Conservation (phyloP, 2,888 invertebrate genomes). For the Netelia fuscicornis region DNA sequence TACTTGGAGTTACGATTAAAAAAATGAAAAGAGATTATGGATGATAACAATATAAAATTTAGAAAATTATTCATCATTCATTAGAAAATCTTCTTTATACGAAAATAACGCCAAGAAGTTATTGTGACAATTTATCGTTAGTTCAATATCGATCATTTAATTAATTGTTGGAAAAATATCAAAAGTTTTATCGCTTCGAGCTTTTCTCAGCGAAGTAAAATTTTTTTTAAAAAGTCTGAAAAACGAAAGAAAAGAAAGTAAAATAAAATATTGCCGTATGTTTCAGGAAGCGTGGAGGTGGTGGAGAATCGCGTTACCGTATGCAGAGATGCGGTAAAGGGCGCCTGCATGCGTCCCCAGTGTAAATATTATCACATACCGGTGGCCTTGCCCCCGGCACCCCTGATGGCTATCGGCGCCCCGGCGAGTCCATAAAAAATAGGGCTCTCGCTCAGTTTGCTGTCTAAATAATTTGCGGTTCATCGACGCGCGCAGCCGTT, state of each 20-base stretch:
- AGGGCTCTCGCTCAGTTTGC: constrained; percentile 18
- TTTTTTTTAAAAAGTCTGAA: no score
- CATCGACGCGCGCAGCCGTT: constrained; percentile 27
- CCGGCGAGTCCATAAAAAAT: constrained; percentile 78
- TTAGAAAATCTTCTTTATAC: no score
- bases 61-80: no score
- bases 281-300: constrained; percentile 97
- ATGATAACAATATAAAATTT: no score
- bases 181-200: not conserved
- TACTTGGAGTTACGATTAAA: no score
- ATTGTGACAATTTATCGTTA: no score
- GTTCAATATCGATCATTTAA: no score
- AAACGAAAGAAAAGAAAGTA: constrained; percentile 6
- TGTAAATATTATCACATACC: constrained; percentile 99
- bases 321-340: constrained; percentile 97
- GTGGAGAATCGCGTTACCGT: constrained; percentile 98
- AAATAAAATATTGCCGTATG: constrained; percentile 38
- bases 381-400: constrained; percentile 94
- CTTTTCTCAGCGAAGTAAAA: not conserved
- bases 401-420: constrained; percentile 88
- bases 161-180: not conserved
- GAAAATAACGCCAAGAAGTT: no score
- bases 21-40: no score
- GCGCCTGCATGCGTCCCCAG: constrained; percentile 95
- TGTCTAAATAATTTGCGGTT: constrained; percentile 12